Evolutionary conservation across 2,113 vertebrate genomes (phyloP).

Genomic region (Ceuthmochares aereus): DNA sequence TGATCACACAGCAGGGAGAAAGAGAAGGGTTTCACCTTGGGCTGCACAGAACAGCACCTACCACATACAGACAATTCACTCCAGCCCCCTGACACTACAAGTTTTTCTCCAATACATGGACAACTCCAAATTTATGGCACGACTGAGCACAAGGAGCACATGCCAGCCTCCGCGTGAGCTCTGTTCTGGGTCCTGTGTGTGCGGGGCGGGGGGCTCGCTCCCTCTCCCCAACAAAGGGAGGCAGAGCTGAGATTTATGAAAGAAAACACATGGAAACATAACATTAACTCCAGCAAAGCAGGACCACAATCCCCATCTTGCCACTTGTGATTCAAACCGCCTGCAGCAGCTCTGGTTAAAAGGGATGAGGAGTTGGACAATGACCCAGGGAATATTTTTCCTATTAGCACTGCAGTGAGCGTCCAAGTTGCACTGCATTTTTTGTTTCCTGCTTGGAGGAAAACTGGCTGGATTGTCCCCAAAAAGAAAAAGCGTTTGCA

Average conservation of each 20-base stretch:
- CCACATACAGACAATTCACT: background rate
- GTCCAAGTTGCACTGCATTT: background rate
- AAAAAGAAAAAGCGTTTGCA: background rate
- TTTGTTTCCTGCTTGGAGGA: background rate
- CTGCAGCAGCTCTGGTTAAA: background rate
- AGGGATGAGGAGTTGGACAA: constrained; percentile 37
- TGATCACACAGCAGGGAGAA: background rate
- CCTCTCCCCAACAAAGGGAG: background rate
- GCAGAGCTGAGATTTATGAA: constrained; percentile 39
- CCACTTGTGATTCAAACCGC: constrained; percentile 8
- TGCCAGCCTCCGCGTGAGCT: background rate
- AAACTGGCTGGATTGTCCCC: background rate
- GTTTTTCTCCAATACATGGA: background rate
- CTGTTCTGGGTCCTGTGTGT: fast-evolving
- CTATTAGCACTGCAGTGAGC: background rate
- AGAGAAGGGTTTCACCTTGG: background rate
- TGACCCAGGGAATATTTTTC: constrained; percentile 47
- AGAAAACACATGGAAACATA: constrained; percentile 52
- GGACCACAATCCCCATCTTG: background rate
- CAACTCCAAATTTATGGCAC: background rate
- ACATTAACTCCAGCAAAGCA: constrained; percentile 31
- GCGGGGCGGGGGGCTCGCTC: background rate
- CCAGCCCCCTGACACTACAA: background rate
- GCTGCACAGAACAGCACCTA: background rate
- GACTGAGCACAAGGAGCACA: background rate